Base-by-base conservation (phyloP, 2,797 vertebrate species). In the Selene dorsalis region DNA sequence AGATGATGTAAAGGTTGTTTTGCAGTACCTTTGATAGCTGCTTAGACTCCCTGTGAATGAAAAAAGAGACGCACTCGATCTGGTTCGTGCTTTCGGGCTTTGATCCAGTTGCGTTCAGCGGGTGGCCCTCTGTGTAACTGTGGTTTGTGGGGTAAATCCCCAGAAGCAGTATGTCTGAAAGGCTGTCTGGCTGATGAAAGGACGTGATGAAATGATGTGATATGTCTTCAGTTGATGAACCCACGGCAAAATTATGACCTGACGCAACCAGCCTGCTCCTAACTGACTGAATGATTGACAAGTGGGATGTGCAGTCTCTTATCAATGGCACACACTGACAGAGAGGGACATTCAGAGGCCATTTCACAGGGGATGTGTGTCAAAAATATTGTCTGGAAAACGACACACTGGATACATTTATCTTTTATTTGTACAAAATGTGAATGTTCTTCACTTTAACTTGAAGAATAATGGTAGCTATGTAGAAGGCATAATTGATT, bases 201-300 rank as follows among this genome's bases (percentile, higher is more conserved):
- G 43, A 79, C 17, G 67, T 87, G 87, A 93, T 91, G 87, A 91
- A 91, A 93, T 84, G 68, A 85, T 80, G 78, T 86, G 87, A 90
- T 89, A 88, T 85, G 41, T 55, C 62, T 82, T 77, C 82, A 77
- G 59, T 55, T 89, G 88, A 93, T 89, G 78, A 90, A 86, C 85
- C 70, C 68, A 45, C 77, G 39, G 73, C 69, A 82, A 87, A 89
- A 86, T 86, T 83, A 84, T 84, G 83, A 84, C 84, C 73, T 86
- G 79, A 90, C 3, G 72, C 75, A 88, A 84, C 74, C 86, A 64
- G 79, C 66, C 72, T 74, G 69, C 71, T 77, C 68, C 72, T 63
- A 53, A 66, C 56, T 56, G 77, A 79, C 77, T 69, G 75, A 69
- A 52, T 89, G 89, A 91, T 62, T 85, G 89, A 89, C 87, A 88